Base-by-base conservation (phyloP, 2,888 invertebrate genomes). In the Hedychridium roseum region DNA sequence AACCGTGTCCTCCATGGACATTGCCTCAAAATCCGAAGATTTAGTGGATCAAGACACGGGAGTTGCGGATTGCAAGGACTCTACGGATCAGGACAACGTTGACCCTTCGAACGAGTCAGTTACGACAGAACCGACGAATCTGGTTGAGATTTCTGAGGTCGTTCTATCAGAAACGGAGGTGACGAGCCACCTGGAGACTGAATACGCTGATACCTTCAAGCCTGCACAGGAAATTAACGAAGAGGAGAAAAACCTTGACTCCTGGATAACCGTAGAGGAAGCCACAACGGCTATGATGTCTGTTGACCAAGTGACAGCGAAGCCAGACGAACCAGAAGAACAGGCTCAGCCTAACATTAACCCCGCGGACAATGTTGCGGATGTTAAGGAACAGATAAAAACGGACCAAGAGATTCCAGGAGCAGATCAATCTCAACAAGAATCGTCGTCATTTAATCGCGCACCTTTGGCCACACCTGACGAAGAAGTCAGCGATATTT, bases 391-490 rank as follows among this genome's bases (percentile, higher is more conserved):
- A n/a, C n/a, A n/a, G n/a, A n/a, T n/a, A n/a, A n/a, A 27, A 7
- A 7, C 27, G 3, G 9, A 31, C 31, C 15, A 31, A 31, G n/a
- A 31, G 31, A 12, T 31, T 14, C 2, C 31, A 50, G 44, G 44
- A 50, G 21, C 48, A 51, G 30, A 49, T 43, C 40, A 43, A 39
- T 35, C 46, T 43, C 36, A 39, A n/a, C n/a, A n/a, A 38, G 43
- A 45, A 43, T 39, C 42, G 15, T 46, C 37, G 16, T 23, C 35
- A 28, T 45, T 34, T 4, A 28, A 39, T 30, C 54, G 70, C 28
- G 73, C 73, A 6, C 76, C 73, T 6, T 59, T 75, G 4, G 76
- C 74, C 6, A 74, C 73, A 17, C 69, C 69, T 18, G 74, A 74
- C 40, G 73, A 73, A 58, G 70, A 71, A 59, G 69, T 54, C 58